phyloP scores from a whole-genome alignment of 2,113 vertebrate genomes.

The Halcyon senegalensis region DNA sequence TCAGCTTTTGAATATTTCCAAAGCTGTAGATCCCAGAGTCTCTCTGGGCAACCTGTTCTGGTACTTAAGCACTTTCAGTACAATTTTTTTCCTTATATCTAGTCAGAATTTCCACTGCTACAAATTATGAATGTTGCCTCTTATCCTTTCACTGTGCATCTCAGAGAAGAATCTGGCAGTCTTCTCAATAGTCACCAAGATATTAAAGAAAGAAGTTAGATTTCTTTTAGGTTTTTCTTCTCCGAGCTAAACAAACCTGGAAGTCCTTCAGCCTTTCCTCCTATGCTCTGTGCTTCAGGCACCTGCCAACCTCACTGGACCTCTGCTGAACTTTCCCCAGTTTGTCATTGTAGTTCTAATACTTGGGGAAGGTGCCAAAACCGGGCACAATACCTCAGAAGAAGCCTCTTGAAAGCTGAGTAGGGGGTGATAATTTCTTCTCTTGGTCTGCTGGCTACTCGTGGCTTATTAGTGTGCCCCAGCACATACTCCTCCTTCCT shows the following conservation, averaged over 20 bases:
- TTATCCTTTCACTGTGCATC: not conserved
- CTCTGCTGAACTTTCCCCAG: not conserved
- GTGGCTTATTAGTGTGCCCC: no score
- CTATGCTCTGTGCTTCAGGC: not conserved
- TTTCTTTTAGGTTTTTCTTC: not conserved
- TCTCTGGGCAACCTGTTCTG: not conserved
- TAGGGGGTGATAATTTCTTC: not conserved
- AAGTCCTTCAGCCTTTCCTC: not conserved
- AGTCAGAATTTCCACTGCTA: not conserved
- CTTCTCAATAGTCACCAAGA: not conserved
- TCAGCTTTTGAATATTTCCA: not conserved
- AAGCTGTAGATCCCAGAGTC: not conserved
- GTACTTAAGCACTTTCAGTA: not conserved
- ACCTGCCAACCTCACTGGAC: not conserved
- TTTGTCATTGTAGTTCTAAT: not conserved
- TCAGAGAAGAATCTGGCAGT: not conserved
- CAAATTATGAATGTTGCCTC: not conserved
- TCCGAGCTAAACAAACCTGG: not conserved
- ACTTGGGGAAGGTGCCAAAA: not conserved
- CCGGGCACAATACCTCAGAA: not conserved
- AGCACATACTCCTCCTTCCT: fast-evolving
- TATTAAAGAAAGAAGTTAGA: not conserved
- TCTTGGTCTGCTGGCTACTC: not conserved
- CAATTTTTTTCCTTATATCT: not conserved
- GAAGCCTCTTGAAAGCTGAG: not conserved